Percentiles rank a stretch among this genome's conserved stretches.
Conservation (phyloP, 2,888 invertebrate genomes). For the Cheilosia pagana region DNA sequence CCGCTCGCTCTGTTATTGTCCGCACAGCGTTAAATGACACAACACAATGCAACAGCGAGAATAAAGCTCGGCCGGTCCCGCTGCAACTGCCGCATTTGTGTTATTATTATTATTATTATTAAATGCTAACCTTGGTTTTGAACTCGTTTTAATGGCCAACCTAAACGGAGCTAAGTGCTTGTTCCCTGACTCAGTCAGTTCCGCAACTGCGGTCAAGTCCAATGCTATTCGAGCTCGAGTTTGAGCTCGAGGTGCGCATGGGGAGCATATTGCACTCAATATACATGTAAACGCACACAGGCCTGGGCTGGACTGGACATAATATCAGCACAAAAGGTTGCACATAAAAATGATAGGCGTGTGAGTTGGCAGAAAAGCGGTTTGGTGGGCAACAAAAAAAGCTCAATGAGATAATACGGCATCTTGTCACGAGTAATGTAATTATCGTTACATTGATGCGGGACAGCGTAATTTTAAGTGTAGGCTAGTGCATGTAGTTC, state of each 20-base stretch:
- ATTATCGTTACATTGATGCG: constrained; percentile 18
- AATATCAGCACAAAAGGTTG: background rate
- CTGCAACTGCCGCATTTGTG: constrained; percentile 35
- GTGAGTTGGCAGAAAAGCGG: constrained; percentile 52
- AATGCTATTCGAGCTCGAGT: constrained; percentile 51
- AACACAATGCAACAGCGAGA: constrained; percentile 54
- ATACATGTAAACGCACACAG: background rate
- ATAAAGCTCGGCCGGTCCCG: constrained; percentile 46
- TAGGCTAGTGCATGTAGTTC: constrained; percentile 20
- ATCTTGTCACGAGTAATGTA: constrained; percentile 18
- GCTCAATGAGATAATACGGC: constrained; percentile 29
- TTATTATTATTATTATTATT: constrained; percentile 40
- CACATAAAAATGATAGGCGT: constrained; percentile 12
- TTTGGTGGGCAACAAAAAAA: constrained; percentile 2
- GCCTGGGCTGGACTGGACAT: background rate
- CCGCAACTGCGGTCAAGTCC: constrained; percentile 75
- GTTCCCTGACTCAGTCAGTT: constrained; percentile 74
- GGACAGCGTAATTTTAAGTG: background rate
- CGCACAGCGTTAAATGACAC: constrained; percentile 55
- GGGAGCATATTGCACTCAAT: constrained; percentile 68
- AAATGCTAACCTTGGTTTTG: constrained; percentile 75
- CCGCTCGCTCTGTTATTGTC: background rate
- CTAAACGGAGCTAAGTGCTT: constrained; percentile 74
- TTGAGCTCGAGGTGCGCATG: constrained; percentile 48
- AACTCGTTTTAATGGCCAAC: constrained; percentile 71